phyloP scores from a whole-genome alignment of 2,797 vertebrate genomes.

The Nannoperca australis region DNA sequence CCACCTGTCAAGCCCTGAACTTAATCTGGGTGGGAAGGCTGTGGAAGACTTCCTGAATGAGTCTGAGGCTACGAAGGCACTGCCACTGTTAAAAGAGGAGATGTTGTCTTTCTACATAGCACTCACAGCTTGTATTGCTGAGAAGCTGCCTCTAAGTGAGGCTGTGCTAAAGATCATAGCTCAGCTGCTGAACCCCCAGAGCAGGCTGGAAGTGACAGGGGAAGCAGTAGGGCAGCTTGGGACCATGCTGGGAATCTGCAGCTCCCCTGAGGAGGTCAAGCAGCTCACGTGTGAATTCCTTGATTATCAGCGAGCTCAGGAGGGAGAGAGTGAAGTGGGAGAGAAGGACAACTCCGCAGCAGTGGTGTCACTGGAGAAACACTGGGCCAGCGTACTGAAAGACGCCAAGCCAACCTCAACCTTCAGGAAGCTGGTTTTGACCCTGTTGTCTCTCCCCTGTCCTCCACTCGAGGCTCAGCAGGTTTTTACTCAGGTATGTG shows the following conservation, averaged over 20 bases:
- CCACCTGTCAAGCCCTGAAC: constrained; percentile 65
- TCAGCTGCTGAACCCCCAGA: constrained; percentile 79
- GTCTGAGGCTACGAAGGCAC: constrained; percentile 38
- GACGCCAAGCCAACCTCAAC: constrained; percentile 56
- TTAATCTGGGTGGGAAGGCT: constrained; percentile 67
- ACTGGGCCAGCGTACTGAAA: constrained; percentile 78
- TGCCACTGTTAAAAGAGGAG: constrained; percentile 60
- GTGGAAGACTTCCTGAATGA: constrained; percentile 75
- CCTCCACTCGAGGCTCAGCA: constrained; percentile 75
- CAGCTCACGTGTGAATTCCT: constrained; percentile 79
- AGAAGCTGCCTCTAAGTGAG: constrained; percentile 76
- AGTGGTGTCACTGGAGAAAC: constrained; percentile 66
- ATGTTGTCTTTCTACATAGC: constrained; percentile 77
- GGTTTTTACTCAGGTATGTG: constrained; percentile 79
- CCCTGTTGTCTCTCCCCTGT: constrained; percentile 81
- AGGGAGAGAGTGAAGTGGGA: constrained; percentile 32
- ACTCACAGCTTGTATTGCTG: constrained; percentile 70
- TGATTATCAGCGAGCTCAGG: constrained; percentile 71
- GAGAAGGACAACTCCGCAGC: constrained; percentile 12
- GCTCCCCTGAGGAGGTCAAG: constrained; percentile 55
- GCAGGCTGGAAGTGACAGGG: constrained; percentile 60
- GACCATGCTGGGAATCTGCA: constrained; percentile 73
- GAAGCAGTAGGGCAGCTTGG: constrained; percentile 74
- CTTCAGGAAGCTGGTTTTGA: constrained; percentile 82
- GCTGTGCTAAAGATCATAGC: constrained; percentile 67